Evolutionary conservation across 2,797 vertebrate species (phyloP).

Genomic region (Tamandua tetradactyla): DNA sequence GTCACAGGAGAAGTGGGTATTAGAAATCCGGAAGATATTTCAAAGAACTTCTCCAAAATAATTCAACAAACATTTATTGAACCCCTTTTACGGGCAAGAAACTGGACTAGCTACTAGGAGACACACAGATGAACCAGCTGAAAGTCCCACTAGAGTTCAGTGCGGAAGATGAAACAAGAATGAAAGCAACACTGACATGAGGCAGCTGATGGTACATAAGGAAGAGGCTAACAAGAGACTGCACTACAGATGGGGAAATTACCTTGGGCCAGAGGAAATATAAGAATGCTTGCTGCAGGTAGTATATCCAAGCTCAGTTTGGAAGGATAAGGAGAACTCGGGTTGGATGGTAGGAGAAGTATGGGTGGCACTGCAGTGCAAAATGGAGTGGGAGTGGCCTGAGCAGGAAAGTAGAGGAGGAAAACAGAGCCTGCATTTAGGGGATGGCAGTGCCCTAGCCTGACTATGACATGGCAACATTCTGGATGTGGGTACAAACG

Average conservation of each 20-base stretch:
- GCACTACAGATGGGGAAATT: not conserved
- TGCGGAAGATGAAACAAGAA: not conserved
- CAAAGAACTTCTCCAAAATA: slow-evolving; percentile 66
- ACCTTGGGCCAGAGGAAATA: not conserved
- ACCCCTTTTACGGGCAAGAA: not conserved
- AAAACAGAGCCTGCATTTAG: not conserved
- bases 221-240: not conserved
- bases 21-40: slow-evolving; percentile 65
- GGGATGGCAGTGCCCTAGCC: not conserved
- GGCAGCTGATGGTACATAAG: not conserved
- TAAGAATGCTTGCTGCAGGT: not conserved
- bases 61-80: slow-evolving; percentile 8
- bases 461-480: not conserved
- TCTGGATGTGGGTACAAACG: not conserved
- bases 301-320: not conserved
- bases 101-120: not conserved
- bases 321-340: not conserved
- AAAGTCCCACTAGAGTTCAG: not conserved
- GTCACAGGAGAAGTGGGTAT: slow-evolving; percentile 69
- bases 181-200: not conserved
- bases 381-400: not conserved
- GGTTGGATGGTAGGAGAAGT: not conserved
- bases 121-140: not conserved
- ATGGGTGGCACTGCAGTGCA: not conserved
- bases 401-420: not conserved